Evolutionary conservation across 2,113 vertebrate species (phyloP), one percentile per base, ranked within the genome.

Genomic region (Heterotilapia buettikoferi): DNA sequence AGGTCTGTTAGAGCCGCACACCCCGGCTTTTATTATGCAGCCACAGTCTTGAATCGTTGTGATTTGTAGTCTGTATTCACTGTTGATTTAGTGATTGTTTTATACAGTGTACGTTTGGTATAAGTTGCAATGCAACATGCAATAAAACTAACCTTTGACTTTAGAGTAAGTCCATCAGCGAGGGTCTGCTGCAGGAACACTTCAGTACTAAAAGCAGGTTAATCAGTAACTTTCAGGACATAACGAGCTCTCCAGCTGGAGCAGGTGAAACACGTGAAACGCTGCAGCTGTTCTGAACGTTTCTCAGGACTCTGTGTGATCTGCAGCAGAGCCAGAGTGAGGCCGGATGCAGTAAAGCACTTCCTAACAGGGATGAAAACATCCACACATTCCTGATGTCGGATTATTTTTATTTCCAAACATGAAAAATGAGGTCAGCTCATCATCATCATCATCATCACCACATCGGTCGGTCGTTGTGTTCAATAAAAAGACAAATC

Each of bases 11-110:
- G 3, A 63, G 18, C 2, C 1, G 1, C 59, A 36, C 9, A 36
- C 29, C 59, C 29, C 0, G 0, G 16, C 29, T 33, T 0, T 63
- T 63, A 33, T 63, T 63, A 33, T 63, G 59, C 16, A 63, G 29
- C 29, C 29, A 61, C 57, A 33, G 9, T 19, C 59, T 36, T 33
- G 19, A 63, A 1, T 63, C 2, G 1, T 19, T 63, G 29, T 19
- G 33, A n/a, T 36, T 36, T n/a, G 16, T 54, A 12, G n/a, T 36
- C 59, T 63, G 59, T 63, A 4, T 33, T 63, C 29, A 63, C 3
- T 63, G 59, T 19, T 63, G 16, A 33, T 63, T 63, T 63, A 19
- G 29, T 33, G 57, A 4, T 61, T 33, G 2, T 63, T 63, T 63
- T 33, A 63, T 11, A 63, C 29, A 63, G 5, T 19, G 9, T 63